These are phyloP conservation scores for Cryptophagus acutangulus DNA, from an alignment of 2,888 invertebrate genomes.

Conservation along the genomic window DNA sequence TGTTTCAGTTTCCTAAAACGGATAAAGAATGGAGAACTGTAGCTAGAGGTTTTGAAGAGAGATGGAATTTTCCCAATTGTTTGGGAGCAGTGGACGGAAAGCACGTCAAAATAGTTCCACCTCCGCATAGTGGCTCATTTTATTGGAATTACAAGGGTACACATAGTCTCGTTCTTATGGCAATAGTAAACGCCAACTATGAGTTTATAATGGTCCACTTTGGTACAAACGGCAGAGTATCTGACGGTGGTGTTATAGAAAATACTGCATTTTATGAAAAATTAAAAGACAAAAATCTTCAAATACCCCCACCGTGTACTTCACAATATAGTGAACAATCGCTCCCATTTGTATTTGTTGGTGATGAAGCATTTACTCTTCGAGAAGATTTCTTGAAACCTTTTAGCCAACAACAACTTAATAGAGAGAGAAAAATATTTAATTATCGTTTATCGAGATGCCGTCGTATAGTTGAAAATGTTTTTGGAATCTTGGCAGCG, in stretches of 20 bases:
- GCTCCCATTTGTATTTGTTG: conserved; percentile 13
- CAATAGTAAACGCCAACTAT: conserved; percentile 23
- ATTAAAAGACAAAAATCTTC: background rate
- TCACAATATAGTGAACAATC: background rate
- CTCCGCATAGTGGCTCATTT: conserved; percentile 26
- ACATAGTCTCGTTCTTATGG: conserved; percentile 21
- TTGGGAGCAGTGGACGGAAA: conserved; percentile 30
- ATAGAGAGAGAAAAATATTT: conserved; percentile 17
- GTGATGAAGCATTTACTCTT: conserved; percentile 20
- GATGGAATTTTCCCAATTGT: conserved; percentile 27
- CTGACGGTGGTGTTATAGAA: no score
- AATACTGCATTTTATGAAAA: background rate
- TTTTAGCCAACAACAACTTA: conserved; percentile 13
- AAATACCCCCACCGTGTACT: background rate
- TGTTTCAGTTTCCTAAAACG: conserved; percentile 22
- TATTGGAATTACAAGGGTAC: conserved; percentile 31
- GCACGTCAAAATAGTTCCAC: conserved; percentile 26
- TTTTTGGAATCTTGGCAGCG: no score
- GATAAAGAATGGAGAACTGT: conserved; percentile 22
- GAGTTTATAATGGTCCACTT: conserved; percentile 23
- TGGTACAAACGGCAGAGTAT: conserved; percentile 24
- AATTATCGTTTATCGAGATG: conserved; percentile 25
- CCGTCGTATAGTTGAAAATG: conserved; percentile 24
- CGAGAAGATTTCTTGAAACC: conserved; percentile 17
- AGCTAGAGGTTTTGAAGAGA: conserved; percentile 24